These are phyloP conservation scores for Nymphalis polychloros DNA, from an alignment of 2,888 invertebrate genomes.

Conservation along the genomic window DNA sequence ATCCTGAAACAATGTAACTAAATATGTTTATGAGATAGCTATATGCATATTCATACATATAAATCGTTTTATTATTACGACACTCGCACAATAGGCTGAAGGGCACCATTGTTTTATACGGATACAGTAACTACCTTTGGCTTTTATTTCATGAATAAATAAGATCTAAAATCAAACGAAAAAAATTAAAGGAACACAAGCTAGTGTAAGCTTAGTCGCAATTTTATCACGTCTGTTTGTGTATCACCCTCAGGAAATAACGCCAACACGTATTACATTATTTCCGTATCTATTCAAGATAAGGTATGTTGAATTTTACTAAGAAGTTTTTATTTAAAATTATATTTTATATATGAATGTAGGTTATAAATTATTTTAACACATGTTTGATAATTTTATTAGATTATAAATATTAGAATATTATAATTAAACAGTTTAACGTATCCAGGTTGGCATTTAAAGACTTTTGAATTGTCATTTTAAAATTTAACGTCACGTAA, in stretches of 20 bases:
- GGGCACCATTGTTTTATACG: conserved; percentile 13
- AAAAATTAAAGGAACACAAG: conserved; percentile 12
- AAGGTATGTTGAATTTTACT: conserved; percentile 21
- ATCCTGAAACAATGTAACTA: conserved; percentile 25
- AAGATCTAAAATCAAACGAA: conserved; percentile 21
- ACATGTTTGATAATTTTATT: too few species aligned
- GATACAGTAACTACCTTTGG: conserved; percentile 12
- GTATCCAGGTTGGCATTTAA: too few species aligned
- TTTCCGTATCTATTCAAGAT: conserved; percentile 34
- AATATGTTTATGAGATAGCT: conserved; percentile 28
- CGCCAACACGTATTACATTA: conserved; percentile 32
- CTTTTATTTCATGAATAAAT: conserved; percentile 15
- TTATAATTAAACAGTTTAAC: too few species aligned
- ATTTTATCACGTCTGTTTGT: conserved; percentile 37
- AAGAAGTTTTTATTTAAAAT: background rate
- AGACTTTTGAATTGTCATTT: too few species aligned
- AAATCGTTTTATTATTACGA: conserved; percentile 41
- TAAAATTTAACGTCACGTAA: too few species aligned
- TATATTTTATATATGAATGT: background rate
- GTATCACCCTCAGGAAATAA: conserved; percentile 37
- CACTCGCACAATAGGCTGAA: conserved; percentile 30
- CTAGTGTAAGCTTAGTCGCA: conserved; percentile 22
- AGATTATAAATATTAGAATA: too few species aligned
- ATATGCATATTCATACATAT: conserved; percentile 41
- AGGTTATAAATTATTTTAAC: background rate